These are phyloP conservation scores for Mesembrinibis cayennensis DNA, from an alignment of 2,113 vertebrate species.

Conservation along the genomic window DNA sequence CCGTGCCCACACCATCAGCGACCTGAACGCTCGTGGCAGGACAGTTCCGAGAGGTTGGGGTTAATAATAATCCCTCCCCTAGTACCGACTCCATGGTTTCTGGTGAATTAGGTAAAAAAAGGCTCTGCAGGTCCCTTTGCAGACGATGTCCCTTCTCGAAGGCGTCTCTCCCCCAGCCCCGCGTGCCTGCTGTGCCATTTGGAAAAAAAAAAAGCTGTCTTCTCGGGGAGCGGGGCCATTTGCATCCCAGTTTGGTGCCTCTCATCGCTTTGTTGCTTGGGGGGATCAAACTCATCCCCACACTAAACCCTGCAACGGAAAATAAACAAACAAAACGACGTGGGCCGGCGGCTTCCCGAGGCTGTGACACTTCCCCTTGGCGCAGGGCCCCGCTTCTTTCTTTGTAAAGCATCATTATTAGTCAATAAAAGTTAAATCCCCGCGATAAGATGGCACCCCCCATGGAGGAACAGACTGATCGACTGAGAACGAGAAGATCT, in stretches of 20 bases:
- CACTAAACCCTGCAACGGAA: neutral
- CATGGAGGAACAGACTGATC: neutral
- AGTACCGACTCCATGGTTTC: neutral
- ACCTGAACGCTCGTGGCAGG: neutral
- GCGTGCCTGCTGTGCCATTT: fast-evolving
- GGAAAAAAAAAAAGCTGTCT: neutral
- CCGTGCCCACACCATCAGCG: neutral
- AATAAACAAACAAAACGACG: neutral
- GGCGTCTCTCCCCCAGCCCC: neutral
- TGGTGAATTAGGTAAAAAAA: neutral
- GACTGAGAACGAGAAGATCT: neutral
- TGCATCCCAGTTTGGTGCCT: neutral
- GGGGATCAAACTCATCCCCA: neutral
- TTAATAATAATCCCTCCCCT: neutral
- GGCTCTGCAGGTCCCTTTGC: neutral
- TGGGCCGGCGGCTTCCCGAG: neutral
- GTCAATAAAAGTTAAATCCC: constrained; percentile 4
- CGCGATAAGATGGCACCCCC: neutral
- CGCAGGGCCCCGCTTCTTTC: neutral
- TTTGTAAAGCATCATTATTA: neutral
- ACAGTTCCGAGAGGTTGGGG: neutral
- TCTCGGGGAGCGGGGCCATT: neutral
- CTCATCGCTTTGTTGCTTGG: neutral
- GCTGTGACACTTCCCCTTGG: neutral
- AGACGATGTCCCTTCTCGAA: neutral